Conservation (phyloP, 1,140 invertebrate species). For the Matsumurasca onukii region DNA sequence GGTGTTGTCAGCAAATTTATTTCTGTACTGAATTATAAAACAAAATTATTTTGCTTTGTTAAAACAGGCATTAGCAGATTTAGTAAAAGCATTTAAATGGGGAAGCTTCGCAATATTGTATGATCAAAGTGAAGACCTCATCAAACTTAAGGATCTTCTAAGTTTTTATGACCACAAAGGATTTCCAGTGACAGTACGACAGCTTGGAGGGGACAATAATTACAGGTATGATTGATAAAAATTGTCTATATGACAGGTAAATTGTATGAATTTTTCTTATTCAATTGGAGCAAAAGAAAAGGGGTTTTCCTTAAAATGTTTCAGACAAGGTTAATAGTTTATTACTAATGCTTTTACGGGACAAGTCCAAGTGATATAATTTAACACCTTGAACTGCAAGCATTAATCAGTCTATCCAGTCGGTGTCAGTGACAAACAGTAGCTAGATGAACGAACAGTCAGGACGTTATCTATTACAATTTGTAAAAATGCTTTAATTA, state of each 20-base stretch:
- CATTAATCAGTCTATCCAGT: too few relatives aligned
- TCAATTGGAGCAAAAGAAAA: background rate
- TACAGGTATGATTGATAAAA: constrained; percentile 48
- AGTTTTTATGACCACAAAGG: constrained; percentile 63
- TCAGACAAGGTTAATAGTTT: background rate
- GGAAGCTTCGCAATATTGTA: constrained; percentile 84
- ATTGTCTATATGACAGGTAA: background rate
- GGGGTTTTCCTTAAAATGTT: background rate
- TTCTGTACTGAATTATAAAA: too few relatives aligned
- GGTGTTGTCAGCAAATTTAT: too few relatives aligned
- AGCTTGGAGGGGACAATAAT: constrained; percentile 55
- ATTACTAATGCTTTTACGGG: too few relatives aligned
- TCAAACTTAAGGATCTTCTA: constrained; percentile 72
- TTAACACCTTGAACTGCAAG: too few relatives aligned
- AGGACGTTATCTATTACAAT: too few relatives aligned
- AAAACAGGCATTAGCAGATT: constrained; percentile 64
- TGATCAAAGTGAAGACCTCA: constrained; percentile 75
- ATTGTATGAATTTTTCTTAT: background rate
- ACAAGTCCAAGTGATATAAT: too few relatives aligned
- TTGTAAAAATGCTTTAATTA: too few relatives aligned
- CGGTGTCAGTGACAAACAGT: too few relatives aligned
- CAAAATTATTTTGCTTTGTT: background rate
- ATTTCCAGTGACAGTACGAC: constrained; percentile 57
- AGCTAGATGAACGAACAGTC: too few relatives aligned
- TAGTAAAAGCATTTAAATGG: constrained; percentile 80